Base-by-base conservation (phyloP, 2,797 vertebrate species). In the Oryzias sinensis region DNA sequence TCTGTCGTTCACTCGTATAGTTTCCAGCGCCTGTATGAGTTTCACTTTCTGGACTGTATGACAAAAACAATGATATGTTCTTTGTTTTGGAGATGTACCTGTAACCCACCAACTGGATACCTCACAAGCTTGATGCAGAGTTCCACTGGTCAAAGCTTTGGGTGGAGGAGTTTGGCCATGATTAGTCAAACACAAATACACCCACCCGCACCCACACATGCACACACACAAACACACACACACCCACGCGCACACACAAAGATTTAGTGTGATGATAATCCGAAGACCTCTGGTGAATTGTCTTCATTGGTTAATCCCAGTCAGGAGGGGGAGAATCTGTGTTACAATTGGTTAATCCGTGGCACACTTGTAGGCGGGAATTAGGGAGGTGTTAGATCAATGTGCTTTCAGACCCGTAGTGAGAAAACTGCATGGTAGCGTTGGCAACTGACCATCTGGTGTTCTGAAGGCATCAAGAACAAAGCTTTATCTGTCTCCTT, bases 261-360 rank as follows among this genome's bases (percentile, higher is more conserved):
- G 11, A 56, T 7, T 25, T 60, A 37, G 37, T 58, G 4, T 46
- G 62, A 40, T 18, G 37, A 11, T 86, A 80, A 83, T 83, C 77
- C 68, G 46, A 27, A 16, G n/a, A 20, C 68, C 55, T 6, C n/a
- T 5, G 57, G 44, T 60, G 59, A 40, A 29, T 46, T 22, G 0
- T 37, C 29, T 47, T 63, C 25, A 79, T 83, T 81, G 80, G 77
- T 70, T 78, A 70, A 79, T 80, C 75, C 65, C 17, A 3, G 64
- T 62, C 61, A 56, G 16, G 51, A 59, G 72, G 62, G 43, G 16
- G 9, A 40, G 63, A 49, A 27, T 54, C 44, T 58, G 55, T 9
- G 55, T 47, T 65, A 49, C 64, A 62, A 81, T 37, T 76, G 77
- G 82, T 64, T 78, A 70, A 73, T 79, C 68, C n/a, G 24, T 22